Evolutionary conservation across 2,888 invertebrate species (phyloP).

Genomic region (Phrixothrix hirtus): DNA sequence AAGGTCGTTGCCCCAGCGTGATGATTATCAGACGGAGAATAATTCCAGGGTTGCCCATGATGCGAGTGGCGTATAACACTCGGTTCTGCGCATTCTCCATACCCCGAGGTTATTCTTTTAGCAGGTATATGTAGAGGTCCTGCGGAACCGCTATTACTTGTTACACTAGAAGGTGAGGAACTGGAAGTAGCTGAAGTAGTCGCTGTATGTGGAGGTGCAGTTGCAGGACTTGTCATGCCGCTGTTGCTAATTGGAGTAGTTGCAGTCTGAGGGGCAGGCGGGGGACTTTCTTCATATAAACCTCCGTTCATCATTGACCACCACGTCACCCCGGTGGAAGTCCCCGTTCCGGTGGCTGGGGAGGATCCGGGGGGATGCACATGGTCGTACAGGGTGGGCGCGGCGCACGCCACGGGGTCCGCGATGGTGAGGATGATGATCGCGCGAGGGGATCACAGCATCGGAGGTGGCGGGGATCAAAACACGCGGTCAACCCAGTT

Average conservation of each 20-base stretch:
- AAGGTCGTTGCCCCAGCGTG: slow-evolving; percentile 58
- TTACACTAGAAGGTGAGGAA: slow-evolving; percentile 64
- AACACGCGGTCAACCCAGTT: slow-evolving; percentile 32
- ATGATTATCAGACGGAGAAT: slow-evolving; percentile 67
- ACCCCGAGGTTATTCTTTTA: slow-evolving; percentile 67
- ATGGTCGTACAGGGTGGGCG: slow-evolving; percentile 79
- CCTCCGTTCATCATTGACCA: slow-evolving; percentile 85
- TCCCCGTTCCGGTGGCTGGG: slow-evolving; percentile 81
- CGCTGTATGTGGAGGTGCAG: slow-evolving; percentile 60
- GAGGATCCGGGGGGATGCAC: slow-evolving; percentile 70
- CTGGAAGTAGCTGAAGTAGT: slow-evolving; percentile 71
- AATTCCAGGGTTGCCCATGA: slow-evolving; percentile 69
- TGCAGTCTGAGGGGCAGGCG: slow-evolving; percentile 60
- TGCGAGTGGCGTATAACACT: slow-evolving; percentile 79
- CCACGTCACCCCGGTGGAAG: slow-evolving; percentile 83
- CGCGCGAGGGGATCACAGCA: slow-evolving; percentile 52
- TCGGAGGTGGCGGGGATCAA: slow-evolving; percentile 36
- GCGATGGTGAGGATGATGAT: slow-evolving; percentile 67
- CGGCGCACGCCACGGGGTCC: slow-evolving; percentile 81
- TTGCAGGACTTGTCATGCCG: slow-evolving; percentile 57
- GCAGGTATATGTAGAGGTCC: slow-evolving; percentile 89
- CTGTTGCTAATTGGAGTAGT: slow-evolving; percentile 61
- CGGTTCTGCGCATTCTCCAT: slow-evolving; percentile 62
- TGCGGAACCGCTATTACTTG: slow-evolving; percentile 69
- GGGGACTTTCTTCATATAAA: slow-evolving; percentile 73